These are phyloP conservation scores for Chelonus insularis DNA, from an alignment of 1,140 invertebrate genomes.

Conservation along the genomic window DNA sequence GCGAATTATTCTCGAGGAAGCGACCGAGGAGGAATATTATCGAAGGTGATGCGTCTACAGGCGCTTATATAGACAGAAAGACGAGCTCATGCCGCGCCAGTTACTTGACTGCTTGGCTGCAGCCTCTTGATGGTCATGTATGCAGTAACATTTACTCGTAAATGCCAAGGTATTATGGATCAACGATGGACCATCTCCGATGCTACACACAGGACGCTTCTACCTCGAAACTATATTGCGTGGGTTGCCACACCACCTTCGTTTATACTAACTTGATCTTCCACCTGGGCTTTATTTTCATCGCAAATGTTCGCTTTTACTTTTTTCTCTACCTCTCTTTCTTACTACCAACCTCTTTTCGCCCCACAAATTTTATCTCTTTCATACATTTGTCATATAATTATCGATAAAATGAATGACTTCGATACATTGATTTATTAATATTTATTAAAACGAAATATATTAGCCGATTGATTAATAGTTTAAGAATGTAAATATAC, in stretches of 20 bases:
- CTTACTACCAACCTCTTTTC: no score
- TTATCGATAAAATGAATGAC: no score
- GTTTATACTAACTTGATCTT: conserved; percentile 33
- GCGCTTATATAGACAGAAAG: conserved; percentile 25
- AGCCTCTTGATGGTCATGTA: background rate
- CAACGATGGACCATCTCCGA: conserved; percentile 36
- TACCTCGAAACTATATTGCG: conserved; percentile 36
- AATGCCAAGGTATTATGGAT: conserved; percentile 44
- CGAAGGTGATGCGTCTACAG: conserved; percentile 45
- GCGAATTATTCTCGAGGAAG: conserved; percentile 43
- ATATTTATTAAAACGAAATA: background rate
- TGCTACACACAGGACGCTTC: conserved; percentile 9
- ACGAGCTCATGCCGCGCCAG: conserved; percentile 20
- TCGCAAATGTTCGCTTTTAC: conserved; percentile 4
- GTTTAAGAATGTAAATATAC: no score
- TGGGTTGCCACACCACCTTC: conserved; percentile 45
- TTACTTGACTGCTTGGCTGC: conserved; percentile 18
- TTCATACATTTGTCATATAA: no score
- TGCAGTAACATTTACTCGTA: conserved; percentile 40
- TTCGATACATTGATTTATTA: no score
- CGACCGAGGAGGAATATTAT: conserved; percentile 38
- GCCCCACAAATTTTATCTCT: no score
- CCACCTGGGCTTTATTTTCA: conserved; percentile 33
- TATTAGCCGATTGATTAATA: background rate
- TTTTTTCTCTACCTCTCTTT: background rate